These are phyloP conservation scores for Hiodon tergisus DNA, from an alignment of 2,113 vertebrate species.

Conservation along the genomic window DNA sequence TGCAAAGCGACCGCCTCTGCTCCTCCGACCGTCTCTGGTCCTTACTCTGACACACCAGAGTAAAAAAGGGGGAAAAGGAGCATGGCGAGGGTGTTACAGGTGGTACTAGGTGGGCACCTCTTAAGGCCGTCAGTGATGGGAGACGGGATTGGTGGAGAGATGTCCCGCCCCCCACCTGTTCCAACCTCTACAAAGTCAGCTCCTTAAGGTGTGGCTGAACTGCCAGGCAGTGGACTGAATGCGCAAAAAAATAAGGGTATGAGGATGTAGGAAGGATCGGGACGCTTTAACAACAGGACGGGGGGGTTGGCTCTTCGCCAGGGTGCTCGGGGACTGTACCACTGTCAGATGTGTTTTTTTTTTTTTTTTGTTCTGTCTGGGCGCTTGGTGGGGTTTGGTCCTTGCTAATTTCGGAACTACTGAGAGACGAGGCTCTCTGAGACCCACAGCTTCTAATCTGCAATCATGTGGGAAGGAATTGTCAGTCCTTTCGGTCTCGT, in stretches of 20 bases:
- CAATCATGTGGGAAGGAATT: slow-evolving; percentile 10
- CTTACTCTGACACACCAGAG: too few relatives aligned
- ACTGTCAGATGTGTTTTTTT: background rate
- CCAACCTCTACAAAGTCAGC: background rate
- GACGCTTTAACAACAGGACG: too few relatives aligned
- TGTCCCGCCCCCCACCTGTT: background rate
- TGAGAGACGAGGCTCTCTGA: background rate
- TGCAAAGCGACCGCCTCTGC: too few relatives aligned
- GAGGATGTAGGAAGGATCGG: too few relatives aligned
- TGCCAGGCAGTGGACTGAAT: background rate
- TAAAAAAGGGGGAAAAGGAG: too few relatives aligned
- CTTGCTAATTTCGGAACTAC: slow-evolving; percentile 4
- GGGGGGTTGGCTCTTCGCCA: background rate
- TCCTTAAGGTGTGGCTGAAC: background rate
- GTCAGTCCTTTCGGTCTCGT: background rate
- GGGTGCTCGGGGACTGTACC: background rate
- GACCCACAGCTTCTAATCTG: slow-evolving; percentile 7
- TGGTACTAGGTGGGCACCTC: too few relatives aligned
- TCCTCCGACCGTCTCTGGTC: too few relatives aligned
- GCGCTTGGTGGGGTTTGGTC: background rate
- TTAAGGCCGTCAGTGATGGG: too few relatives aligned
- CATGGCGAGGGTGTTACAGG: too few relatives aligned
- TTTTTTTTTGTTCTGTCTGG: background rate
- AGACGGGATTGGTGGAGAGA: too few relatives aligned
- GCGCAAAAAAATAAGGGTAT: background rate